These are phyloP conservation scores for Capricornis sumatraensis DNA, from an alignment of 2,113 vertebrate species.

Conservation along the genomic window DNA sequence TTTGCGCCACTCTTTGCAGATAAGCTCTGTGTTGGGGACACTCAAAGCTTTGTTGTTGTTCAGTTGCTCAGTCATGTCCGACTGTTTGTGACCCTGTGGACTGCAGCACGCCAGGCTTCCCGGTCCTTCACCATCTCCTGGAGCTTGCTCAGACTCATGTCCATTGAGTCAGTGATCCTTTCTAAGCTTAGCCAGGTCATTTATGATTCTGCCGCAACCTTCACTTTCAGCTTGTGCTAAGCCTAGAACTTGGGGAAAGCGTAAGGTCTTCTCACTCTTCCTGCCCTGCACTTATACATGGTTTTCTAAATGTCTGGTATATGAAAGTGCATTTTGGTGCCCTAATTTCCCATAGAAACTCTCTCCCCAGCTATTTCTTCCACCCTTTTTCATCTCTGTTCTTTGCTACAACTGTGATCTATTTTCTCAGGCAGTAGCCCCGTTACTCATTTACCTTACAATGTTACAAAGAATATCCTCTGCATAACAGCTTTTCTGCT, in stretches of 20 bases:
- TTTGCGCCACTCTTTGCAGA: background rate
- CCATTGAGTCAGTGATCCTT: background rate
- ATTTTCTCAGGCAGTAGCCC: background rate
- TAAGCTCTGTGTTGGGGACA: background rate
- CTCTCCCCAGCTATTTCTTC: background rate
- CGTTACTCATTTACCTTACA: background rate
- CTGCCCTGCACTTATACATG: background rate
- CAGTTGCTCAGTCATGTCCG: fast-evolving
- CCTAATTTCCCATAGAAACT: background rate
- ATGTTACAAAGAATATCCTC: background rate
- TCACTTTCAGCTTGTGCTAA: background rate
- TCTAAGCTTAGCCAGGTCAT: background rate
- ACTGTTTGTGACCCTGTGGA: fast-evolving
- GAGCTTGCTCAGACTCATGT: background rate
- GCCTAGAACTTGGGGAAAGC: background rate
- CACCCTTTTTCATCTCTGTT: background rate
- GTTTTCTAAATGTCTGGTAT: background rate
- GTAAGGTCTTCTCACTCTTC: background rate
- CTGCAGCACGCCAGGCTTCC: background rate
- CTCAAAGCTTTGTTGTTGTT: background rate
- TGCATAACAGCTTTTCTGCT: background rate
- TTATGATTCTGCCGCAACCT: background rate
- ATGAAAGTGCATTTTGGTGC: background rate
- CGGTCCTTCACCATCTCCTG: background rate
- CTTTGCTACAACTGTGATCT: background rate